Evolutionary conservation across 2,113 vertebrate genomes (phyloP).

Genomic region (Melospiza georgiana): DNA sequence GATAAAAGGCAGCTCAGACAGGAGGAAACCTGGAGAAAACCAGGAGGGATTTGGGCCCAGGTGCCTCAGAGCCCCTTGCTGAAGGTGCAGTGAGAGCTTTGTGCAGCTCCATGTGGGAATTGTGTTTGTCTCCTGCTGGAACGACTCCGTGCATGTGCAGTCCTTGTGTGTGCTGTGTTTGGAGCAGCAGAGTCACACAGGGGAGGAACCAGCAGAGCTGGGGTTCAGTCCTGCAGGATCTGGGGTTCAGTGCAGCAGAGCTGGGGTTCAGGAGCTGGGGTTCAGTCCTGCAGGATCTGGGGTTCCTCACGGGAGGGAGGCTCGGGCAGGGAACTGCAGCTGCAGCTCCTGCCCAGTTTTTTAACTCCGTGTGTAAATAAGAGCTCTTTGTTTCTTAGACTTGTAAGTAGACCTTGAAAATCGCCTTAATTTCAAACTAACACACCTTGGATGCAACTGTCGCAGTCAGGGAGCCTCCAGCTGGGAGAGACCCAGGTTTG

Average conservation of each 20-base stretch:
- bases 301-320: background rate
- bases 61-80: background rate
- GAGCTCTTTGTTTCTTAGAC: slow-evolving; percentile 39
- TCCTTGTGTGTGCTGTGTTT: background rate
- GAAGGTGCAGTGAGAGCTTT: background rate
- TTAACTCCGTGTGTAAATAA: slow-evolving; percentile 33
- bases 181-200: background rate
- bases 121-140: fast-evolving
- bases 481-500: background rate
- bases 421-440: slow-evolving; percentile 69
- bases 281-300: background rate
- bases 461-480: background rate
- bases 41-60: background rate
- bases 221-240: too few species aligned
- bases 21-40: background rate
- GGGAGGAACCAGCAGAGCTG: background rate
- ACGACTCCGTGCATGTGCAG: background rate
- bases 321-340: background rate
- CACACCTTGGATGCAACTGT: slow-evolving; percentile 1
- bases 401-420: slow-evolving; percentile 60
- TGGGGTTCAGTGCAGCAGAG: too few species aligned
- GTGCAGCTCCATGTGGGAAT: background rate
- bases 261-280: too few species aligned
- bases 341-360: background rate
- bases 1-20: background rate